These are phyloP conservation scores for Pterocles orientalis DNA, from an alignment of 2,113 vertebrate genomes.

Conservation along the genomic window DNA sequence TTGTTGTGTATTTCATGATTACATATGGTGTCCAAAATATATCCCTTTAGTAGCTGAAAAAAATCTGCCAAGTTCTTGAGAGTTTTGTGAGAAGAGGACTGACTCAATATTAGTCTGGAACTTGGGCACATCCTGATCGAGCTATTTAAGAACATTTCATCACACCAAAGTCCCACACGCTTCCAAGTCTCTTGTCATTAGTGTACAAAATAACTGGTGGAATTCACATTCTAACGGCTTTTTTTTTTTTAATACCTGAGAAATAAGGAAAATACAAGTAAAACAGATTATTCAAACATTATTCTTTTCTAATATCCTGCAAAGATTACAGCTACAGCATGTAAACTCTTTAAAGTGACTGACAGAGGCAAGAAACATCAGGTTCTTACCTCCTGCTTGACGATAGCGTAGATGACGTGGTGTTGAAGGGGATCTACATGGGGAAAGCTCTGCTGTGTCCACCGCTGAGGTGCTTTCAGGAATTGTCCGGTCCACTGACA, in stretches of 20 bases:
- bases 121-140: neutral
- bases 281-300: neutral
- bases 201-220: neutral
- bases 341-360: neutral
- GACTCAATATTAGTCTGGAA: neutral
- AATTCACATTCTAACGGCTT: neutral
- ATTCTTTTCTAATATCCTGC: neutral
- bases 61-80: neutral
- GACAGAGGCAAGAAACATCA: neutral
- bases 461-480: constrained; percentile 81
- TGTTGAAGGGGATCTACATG: constrained; percentile 90
- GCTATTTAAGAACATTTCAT: constrained; percentile 1
- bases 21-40: neutral
- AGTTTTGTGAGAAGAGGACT: neutral
- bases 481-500: constrained; percentile 85
- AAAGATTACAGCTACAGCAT: neutral
- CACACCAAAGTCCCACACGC: neutral
- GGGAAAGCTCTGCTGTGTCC: constrained; percentile 87
- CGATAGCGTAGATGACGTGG: constrained; percentile 93
- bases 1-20: neutral
- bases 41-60: neutral
- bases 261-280: neutral
- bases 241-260: neutral
- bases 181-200: neutral
- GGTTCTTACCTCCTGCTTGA: constrained; percentile 85